Conservation (phyloP, 2,113 vertebrate genomes). For the Synodontis membranacea region DNA sequence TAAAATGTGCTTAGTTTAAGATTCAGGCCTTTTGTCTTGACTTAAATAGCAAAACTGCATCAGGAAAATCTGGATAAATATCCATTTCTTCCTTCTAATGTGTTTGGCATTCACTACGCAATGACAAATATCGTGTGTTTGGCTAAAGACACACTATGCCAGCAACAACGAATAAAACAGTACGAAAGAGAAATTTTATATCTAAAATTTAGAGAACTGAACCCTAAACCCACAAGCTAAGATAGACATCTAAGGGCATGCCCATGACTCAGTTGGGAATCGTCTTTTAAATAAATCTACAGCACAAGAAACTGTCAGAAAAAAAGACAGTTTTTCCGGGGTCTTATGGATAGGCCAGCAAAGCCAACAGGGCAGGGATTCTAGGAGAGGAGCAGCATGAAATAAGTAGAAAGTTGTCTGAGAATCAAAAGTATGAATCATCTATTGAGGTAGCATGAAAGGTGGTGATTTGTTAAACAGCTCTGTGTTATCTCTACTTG, state of each 20-base stretch:
- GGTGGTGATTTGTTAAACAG: conserved; percentile 64
- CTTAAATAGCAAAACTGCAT: neutral
- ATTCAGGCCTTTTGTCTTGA: conserved; percentile 1
- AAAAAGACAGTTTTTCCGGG: conserved; percentile 39
- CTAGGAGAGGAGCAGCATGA: conserved; percentile 16
- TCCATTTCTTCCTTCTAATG: neutral
- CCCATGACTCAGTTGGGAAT: neutral
- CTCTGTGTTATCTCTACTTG: conserved; percentile 62
- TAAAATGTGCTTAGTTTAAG: neutral
- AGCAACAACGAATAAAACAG: neutral
- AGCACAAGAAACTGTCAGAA: conserved; percentile 11
- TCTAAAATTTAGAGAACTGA: neutral
- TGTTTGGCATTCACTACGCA: neutral
- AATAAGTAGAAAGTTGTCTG: conserved; percentile 52
- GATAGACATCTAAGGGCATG: conserved; percentile 30
- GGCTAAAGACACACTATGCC: neutral
- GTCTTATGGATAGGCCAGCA: neutral
- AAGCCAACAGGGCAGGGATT: conserved; percentile 6
- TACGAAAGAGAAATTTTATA: neutral
- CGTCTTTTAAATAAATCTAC: conserved; percentile 14
- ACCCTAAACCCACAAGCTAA: conserved; percentile 15
- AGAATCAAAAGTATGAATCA: conserved; percentile 56
- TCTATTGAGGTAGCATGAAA: conserved; percentile 53
- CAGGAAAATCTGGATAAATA: neutral
- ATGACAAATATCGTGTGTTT: neutral